A percentile compares a stretch with the other conserved stretches of the same genome.
Conservation (phyloP, 2,113 vertebrate genomes). For the Corythaixoides concolor region DNA sequence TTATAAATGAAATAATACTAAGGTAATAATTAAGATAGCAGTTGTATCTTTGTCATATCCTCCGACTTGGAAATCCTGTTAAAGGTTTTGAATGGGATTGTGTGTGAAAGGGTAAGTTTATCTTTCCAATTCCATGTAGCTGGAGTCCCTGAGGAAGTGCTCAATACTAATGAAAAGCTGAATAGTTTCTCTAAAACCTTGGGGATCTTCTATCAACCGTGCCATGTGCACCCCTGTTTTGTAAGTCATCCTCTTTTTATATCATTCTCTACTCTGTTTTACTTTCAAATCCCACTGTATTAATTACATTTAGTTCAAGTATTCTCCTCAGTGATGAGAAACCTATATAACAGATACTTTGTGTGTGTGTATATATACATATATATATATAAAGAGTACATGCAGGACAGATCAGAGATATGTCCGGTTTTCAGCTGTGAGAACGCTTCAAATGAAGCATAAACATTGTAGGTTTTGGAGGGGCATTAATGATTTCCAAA, state of each 20-base stretch:
- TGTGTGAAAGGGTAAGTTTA: conserved; percentile 22
- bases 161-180: conserved; percentile 14
- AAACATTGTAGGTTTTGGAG: background rate
- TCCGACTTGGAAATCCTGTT: background rate
- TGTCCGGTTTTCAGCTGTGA: background rate
- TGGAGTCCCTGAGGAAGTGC: conserved; percentile 6
- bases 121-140: background rate
- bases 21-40: conserved; percentile 16
- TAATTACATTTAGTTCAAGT: conserved; percentile 18
- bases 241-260: background rate
- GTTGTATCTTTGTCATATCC: background rate
- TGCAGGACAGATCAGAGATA: background rate
- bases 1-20: conserved; percentile 5
- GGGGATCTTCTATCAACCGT: background rate
- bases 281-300: background rate
- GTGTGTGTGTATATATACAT: background rate
- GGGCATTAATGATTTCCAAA: background rate
- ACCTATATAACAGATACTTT: background rate
- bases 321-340: conserved; percentile 18
- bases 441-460: background rate
- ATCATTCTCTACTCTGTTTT: background rate
- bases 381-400: background rate
- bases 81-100: conserved; percentile 9
- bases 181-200: conserved; percentile 13
- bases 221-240: background rate